These are phyloP conservation scores for Elysia crispata DNA, from an alignment of 2,888 invertebrate genomes.

Conservation along the genomic window DNA sequence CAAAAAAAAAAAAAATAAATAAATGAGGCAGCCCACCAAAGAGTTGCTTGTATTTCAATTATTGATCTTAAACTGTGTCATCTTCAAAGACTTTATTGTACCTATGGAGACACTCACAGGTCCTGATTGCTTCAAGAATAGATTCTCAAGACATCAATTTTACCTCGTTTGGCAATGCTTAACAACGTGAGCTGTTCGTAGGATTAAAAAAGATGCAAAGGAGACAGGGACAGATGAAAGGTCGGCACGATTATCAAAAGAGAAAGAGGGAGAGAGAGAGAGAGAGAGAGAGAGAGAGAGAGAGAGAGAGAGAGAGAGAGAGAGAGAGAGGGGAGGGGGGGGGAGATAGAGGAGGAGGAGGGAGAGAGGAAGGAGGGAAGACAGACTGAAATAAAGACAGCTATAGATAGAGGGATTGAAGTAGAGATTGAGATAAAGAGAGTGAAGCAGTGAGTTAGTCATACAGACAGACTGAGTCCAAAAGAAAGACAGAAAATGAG, in stretches of 20 bases:
- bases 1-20: too few species aligned
- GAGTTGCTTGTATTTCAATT: too few species aligned
- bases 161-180: background rate
- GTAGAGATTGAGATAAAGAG: background rate
- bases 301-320: background rate
- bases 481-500: too few species aligned
- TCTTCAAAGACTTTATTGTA: background rate
- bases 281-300: background rate
- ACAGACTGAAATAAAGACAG: too few species aligned
- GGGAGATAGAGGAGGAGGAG: background rate
- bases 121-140: background rate
- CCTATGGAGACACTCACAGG: background rate
- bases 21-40: too few species aligned
- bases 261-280: background rate
- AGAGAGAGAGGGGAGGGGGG: background rate
- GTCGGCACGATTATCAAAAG: background rate
- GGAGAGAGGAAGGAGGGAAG: background rate
- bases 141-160: background rate
- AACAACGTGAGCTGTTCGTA: background rate
- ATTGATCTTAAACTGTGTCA: too few species aligned
- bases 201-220: too few species aligned
- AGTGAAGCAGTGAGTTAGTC: too few species aligned
- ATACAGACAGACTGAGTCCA: too few species aligned
- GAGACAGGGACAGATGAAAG: background rate
- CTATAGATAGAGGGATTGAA: background rate